These are phyloP conservation scores for Saccostrea glomerata DNA, from an alignment of 1,140 invertebrate genomes.

Conservation along the genomic window DNA sequence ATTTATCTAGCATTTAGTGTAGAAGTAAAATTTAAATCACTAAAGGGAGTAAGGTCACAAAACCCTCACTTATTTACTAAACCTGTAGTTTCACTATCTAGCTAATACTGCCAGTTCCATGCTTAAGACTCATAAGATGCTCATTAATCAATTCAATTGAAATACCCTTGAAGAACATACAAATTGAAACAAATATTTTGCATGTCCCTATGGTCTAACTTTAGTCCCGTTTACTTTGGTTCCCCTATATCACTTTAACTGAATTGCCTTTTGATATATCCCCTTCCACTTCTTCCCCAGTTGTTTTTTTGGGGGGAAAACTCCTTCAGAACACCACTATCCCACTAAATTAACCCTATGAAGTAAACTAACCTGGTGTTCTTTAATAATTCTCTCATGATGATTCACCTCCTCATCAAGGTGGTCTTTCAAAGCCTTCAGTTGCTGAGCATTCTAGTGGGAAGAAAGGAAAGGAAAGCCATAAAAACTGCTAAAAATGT, in stretches of 20 bases:
- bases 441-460: conserved; percentile 32
- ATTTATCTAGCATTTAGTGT: no score
- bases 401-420: conserved; percentile 45
- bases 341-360: no score
- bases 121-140: no score
- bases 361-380: conserved; percentile 39
- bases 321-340: not conserved
- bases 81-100: no score
- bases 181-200: not conserved
- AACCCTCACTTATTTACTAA: no score
- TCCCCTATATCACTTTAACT: not conserved
- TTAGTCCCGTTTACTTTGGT: not conserved
- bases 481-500: not conserved
- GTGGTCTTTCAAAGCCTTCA: conserved; percentile 44
- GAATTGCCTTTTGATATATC: not conserved
- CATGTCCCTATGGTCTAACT: not conserved
- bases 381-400: conserved; percentile 45
- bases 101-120: no score
- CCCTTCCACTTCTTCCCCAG: not conserved
- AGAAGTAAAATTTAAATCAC: no score
- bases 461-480: conserved; percentile 35
- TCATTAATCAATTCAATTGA: no score
- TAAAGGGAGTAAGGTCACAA: no score
- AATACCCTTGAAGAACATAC: not conserved
- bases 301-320: not conserved